These are phyloP conservation scores for Aplidium turbinatum DNA, from an alignment of 23 tunicate species.

Conservation along the genomic window DNA sequence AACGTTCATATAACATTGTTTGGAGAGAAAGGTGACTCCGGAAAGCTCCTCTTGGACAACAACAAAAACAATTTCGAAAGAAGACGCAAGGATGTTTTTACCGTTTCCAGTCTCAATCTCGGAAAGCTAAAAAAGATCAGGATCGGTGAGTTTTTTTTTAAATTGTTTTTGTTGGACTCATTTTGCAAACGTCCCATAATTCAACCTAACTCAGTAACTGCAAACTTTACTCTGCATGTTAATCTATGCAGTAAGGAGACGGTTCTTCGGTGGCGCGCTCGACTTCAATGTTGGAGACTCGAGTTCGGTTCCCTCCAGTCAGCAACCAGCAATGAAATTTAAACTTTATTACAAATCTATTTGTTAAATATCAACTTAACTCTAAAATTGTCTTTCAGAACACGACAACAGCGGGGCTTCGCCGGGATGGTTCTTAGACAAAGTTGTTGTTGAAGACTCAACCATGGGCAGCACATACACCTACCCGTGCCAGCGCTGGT, in stretches of 20 bases:
- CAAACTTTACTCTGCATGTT: too few species aligned
- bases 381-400: too few species aligned
- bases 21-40: slow-evolving; percentile 95
- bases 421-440: slow-evolving; percentile 93
- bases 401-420: slow-evolving; percentile 84
- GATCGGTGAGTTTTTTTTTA: slow-evolving; percentile 84
- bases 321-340: too few species aligned
- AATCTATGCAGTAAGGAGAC: too few species aligned
- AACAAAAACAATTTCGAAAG: slow-evolving; percentile 80
- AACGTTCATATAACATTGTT: slow-evolving; percentile 79
- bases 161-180: too few species aligned
- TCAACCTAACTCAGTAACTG: too few species aligned
- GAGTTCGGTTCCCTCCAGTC: too few species aligned
- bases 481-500: slow-evolving; percentile 92
- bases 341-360: too few species aligned
- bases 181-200: too few species aligned
- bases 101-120: slow-evolving; percentile 68
- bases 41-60: slow-evolving; percentile 68
- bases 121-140: slow-evolving; percentile 87
- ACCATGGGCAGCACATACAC: slow-evolving; percentile 64
- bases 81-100: slow-evolving; percentile 80
- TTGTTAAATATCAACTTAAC: too few species aligned
- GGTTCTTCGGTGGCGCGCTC: too few species aligned
- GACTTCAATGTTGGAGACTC: too few species aligned
- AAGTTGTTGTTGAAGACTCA: slow-evolving; percentile 88